Conservation (phyloP, 2,888 invertebrate species). For the Drosophila borborema region DNA sequence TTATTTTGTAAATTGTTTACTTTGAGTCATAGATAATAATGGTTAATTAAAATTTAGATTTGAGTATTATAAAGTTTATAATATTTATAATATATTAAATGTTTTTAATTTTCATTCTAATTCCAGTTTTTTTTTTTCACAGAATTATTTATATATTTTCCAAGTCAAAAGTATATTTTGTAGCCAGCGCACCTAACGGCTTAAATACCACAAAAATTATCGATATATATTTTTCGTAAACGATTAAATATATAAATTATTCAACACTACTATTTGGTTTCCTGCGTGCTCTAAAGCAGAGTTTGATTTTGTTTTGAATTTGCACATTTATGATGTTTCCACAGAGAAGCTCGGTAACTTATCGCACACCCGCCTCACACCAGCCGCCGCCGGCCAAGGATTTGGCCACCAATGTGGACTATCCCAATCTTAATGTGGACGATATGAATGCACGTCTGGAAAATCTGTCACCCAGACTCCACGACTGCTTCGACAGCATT, state of each 20-base stretch:
- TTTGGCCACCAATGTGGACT: conserved; percentile 77
- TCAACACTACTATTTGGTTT: not conserved
- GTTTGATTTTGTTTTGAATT: not conserved
- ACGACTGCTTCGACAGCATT: conserved; percentile 82
- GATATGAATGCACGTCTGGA: conserved; percentile 82
- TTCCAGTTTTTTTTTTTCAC: not conserved
- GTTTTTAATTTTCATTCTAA: not conserved
- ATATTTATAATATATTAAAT: not conserved
- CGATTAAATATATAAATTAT: not conserved
- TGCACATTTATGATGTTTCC: conserved; percentile 73
- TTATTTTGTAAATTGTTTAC: too few relatives aligned
- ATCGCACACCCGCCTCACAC: conserved; percentile 75
- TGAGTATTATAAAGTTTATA: too few relatives aligned
- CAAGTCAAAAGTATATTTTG: not conserved
- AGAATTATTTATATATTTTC: not conserved
- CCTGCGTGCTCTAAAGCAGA: conserved; percentile 1
- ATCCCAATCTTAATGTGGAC: conserved; percentile 84
- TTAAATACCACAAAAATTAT: not conserved
- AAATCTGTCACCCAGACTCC: conserved; percentile 77
- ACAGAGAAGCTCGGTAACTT: conserved; percentile 67
- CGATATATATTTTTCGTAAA: not conserved
- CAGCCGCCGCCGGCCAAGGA: conserved; percentile 79
- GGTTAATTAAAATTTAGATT: too few relatives aligned
- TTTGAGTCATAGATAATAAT: too few relatives aligned
- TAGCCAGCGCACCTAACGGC: not conserved